These are phyloP conservation scores for Antechinus flavipes DNA, from an alignment of 2,113 vertebrate species.

Conservation along the genomic window DNA sequence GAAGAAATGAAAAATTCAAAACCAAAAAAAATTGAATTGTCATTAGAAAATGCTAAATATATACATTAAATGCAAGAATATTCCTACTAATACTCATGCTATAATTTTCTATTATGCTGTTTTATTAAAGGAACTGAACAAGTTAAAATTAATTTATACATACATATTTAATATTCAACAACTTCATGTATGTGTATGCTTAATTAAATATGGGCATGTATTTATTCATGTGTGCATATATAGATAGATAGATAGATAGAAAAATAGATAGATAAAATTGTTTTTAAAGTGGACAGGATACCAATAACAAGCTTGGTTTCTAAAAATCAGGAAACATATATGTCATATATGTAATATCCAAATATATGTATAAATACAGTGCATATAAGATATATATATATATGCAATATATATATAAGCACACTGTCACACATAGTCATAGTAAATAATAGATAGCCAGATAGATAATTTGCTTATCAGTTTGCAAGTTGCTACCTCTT, in stretches of 20 bases:
- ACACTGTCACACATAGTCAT: background rate
- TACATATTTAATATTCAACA: no score
- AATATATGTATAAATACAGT: background rate
- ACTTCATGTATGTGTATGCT: background rate
- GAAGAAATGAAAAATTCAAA: constrained; percentile 40
- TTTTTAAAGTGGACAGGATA: background rate
- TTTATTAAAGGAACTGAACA: background rate
- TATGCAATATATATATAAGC: background rate
- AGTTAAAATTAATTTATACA: background rate
- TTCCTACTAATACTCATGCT: constrained; percentile 41
- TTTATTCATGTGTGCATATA: background rate
- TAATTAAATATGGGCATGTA: background rate
- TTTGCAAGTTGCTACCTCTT: background rate
- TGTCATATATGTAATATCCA: background rate
- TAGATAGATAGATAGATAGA: no score
- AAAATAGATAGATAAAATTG: background rate
- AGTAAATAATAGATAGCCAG: background rate
- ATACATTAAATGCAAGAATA: constrained; percentile 5
- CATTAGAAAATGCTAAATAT: background rate
- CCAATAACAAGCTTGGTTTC: background rate
- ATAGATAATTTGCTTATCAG: background rate
- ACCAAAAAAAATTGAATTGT: background rate
- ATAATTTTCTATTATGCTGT: background rate
- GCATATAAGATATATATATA: background rate
- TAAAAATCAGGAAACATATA: background rate